Conservation (phyloP, 1,140 invertebrate species). For the Drosophila littoralis region DNA sequence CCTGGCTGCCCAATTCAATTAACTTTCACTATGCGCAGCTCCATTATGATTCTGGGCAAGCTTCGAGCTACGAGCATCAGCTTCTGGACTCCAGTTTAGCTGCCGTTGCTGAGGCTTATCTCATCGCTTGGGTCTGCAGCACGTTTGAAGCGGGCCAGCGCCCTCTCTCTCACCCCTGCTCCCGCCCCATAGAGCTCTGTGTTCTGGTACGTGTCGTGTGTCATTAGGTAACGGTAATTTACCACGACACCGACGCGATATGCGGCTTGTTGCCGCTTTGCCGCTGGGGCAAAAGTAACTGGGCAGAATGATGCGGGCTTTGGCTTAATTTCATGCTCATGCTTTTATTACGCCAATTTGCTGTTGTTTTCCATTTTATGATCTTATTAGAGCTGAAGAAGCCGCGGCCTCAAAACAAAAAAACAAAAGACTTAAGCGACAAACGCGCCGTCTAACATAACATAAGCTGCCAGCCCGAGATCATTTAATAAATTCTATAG, state of each 20-base stretch:
- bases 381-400: slow-evolving; percentile 24
- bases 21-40: slow-evolving; percentile 51
- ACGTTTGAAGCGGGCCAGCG: slow-evolving; percentile 45
- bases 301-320: slow-evolving; percentile 39
- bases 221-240: slow-evolving; percentile 67
- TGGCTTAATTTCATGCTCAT: slow-evolving; percentile 47
- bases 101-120: slow-evolving; percentile 32
- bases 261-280: slow-evolving; percentile 8
- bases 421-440: slow-evolving; percentile 57
- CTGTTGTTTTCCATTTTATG: slow-evolving; percentile 41
- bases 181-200: background rate
- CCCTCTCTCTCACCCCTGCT: background rate
- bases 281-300: slow-evolving; percentile 1
- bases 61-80: slow-evolving; percentile 9
- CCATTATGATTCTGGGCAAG: slow-evolving; percentile 36
- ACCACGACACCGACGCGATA: slow-evolving; percentile 46
- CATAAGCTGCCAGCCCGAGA: background rate
- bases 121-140: slow-evolving; percentile 28
- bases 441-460: slow-evolving; percentile 20
- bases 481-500: slow-evolving; percentile 9
- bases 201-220: slow-evolving; percentile 57
- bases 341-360: slow-evolving; percentile 53
- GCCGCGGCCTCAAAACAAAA: slow-evolving; percentile 1
- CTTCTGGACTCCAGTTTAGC: slow-evolving; percentile 16
- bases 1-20: slow-evolving; percentile 50